Percentiles rank a stretch among this genome's conserved stretches.
These are phyloP conservation scores for Sebastes minor DNA, from an alignment of 2,797 vertebrate genomes.

Conservation along the genomic window DNA sequence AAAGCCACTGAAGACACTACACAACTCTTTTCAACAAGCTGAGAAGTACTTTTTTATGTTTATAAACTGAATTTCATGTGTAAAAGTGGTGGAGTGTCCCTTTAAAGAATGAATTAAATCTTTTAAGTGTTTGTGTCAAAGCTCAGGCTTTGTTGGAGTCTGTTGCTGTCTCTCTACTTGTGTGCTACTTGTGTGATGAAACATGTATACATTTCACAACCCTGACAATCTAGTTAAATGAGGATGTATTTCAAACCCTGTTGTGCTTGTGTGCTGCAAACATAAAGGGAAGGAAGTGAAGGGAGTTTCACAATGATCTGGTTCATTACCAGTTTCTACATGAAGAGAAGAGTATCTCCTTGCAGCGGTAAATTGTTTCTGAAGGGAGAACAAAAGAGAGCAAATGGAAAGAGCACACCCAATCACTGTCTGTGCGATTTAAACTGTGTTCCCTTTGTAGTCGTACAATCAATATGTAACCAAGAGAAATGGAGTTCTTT, in stretches of 20 bases:
- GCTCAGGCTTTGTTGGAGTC: background rate
- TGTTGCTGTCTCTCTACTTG: background rate
- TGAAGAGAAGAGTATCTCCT: slow-evolving; percentile 28
- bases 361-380: slow-evolving; percentile 31
- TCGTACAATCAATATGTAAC: slow-evolving; percentile 40
- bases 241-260: slow-evolving; percentile 6
- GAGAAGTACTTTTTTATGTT: background rate
- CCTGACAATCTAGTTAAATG: background rate
- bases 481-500: slow-evolving; percentile 12
- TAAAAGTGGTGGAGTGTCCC: background rate
- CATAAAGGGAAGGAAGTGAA: slow-evolving; percentile 45
- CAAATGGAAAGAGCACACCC: slow-evolving; percentile 60
- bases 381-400: slow-evolving; percentile 55
- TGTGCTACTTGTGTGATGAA: background rate
- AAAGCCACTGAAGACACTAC: background rate
- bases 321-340: slow-evolving; percentile 26
- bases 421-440: slow-evolving; percentile 27
- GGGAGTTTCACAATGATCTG: slow-evolving; percentile 26
- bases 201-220: background rate
- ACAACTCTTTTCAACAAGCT: background rate
- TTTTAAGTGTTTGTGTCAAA: too few species aligned
- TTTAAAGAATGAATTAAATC: background rate
- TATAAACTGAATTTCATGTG: background rate
- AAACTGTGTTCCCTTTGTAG: slow-evolving; percentile 48
- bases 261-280: slow-evolving; percentile 4